Base-by-base conservation (phyloP, 2,797 vertebrate genomes). In the Lepilemur septentrionalis region DNA sequence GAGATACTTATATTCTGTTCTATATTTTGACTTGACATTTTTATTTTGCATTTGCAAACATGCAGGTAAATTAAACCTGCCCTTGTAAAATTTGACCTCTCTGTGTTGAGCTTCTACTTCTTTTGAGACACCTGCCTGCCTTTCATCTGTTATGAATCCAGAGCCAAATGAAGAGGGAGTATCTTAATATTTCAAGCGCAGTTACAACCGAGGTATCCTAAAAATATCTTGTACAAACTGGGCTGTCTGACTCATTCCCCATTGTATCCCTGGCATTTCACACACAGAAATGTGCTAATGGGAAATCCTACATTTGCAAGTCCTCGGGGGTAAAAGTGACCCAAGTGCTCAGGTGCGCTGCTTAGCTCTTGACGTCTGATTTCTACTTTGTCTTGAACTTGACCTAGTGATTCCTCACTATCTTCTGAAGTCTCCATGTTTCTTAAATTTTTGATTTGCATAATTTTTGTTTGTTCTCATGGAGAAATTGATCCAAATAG, bases 141-240 rank as follows among this genome's bases (percentile, higher is more conserved):
- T 85, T 75, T 95, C 13, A 35, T 79, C 72, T 92, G 22, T 87
- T 84, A 28, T 3, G 9, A 96, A 86, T 67, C 18, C 17, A 72
- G 28, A 89, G 52, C 52, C 91, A 41, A 67, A 70, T 55, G n/a
- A 43, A 94, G 28, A 20, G 14, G 28, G 14, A 80, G 14, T 22
- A 32, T 88, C 48, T 92, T 85, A 78, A 67, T 93, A 90, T 81
- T 93, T 94, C 91, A 94, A 82, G 5, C 57, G 79, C 3, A 55
- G 4, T 89, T 95, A 52, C 69, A 59, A 41, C 70, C 50, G 67
- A 92, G n/a, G 28, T 41, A 4, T 59, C 43, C 92, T 93, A 82
- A 95, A 96, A 91, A 65, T 96, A 83, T 28, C 28, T 80, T 10
- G 14, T 75, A 25, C 50, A 48, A 12, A 85, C 41, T 80, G 59